Evolutionary conservation across 2,888 invertebrate genomes (phyloP), one percentile per base, ranked within the genome.

Genomic region (Autographa pulchrina): DNA sequence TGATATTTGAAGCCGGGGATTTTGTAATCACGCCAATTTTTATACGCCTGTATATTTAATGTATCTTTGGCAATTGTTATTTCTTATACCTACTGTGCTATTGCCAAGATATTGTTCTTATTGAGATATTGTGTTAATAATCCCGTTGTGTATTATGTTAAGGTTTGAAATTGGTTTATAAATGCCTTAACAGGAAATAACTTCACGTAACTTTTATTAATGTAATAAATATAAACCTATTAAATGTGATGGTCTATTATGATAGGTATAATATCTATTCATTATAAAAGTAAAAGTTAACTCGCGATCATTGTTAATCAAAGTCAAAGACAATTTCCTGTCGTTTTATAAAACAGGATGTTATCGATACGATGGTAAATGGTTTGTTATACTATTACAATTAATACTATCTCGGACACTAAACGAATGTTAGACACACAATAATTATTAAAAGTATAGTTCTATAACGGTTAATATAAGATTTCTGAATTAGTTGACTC

Each of bases 21-120:
- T 94, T 92, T 87, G 90, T 91, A 93, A 93, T 93, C 90, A 92
- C 90, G 86, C 86, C 84, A 88, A 89, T 89, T 92, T 90, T 88
- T 91, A 86, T 77, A 60, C 60, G 65, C 31, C 41, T 65, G 38
- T 67, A 75, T 70, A 69, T 75, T 73, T 74, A 70, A 74, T 77
- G 61, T 65, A 65, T 82, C 77, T 80, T 64, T 74, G 41, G n/a
- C 62, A 20, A 63, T 61, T 71, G 31, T 65, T 52, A 72, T 56
- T 62, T 56, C 11, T 41, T 52, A 3, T 20, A 20, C 6, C 9
- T 5, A 18, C 2, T 8, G 2, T 59, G 20, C 11, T 58, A 43
- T 68, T 62, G 13, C 20, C 14, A 25, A 56, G 54, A 56, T 25
- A 20, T 56, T 54, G 18, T n/a, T 54, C 14, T 20, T 54, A 11